Conservation (phyloP, 64 coral and sea anemone genomes). For the Pachyseris speciosa region DNA sequence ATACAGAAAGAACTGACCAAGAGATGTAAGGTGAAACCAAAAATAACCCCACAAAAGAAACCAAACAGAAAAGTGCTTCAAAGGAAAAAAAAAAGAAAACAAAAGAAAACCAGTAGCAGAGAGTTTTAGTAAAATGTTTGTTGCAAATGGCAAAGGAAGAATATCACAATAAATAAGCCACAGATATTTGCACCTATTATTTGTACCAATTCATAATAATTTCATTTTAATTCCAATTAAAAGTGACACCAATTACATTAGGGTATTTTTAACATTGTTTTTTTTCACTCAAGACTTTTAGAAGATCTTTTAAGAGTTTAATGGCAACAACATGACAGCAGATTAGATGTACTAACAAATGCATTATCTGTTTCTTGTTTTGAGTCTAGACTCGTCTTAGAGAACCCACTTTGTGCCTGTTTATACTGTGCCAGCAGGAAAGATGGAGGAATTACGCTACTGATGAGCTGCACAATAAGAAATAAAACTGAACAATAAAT, state of each 20-base stretch:
- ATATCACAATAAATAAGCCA: background rate
- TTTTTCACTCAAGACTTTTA: too few species aligned
- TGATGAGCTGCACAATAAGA: constrained; percentile 43
- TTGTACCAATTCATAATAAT: too few species aligned
- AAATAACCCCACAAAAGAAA: background rate
- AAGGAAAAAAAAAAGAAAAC: background rate
- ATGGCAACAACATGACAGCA: too few species aligned
- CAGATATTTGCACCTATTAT: too few species aligned
- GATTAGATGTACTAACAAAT: constrained; percentile 14
- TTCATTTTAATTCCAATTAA: too few species aligned
- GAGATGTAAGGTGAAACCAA: background rate
- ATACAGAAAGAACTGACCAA: background rate
- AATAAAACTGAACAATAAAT: background rate
- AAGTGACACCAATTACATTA: too few species aligned
- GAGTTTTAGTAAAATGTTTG: background rate
- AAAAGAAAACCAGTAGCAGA: background rate
- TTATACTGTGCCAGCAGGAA: constrained; percentile 26
- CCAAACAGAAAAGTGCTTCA: background rate
- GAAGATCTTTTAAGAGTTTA: too few species aligned
- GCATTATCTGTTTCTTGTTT: constrained; percentile 25
- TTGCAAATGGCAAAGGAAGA: background rate
- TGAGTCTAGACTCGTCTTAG: constrained; percentile 19
- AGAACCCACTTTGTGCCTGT: background rate
- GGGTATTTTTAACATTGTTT: too few species aligned
- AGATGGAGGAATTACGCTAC: constrained; percentile 47